A percentile compares a stretch with the other conserved stretches of the same genome.
phyloP scores from a whole-genome alignment of 2,113 vertebrate species.

The Spea bombifrons region DNA sequence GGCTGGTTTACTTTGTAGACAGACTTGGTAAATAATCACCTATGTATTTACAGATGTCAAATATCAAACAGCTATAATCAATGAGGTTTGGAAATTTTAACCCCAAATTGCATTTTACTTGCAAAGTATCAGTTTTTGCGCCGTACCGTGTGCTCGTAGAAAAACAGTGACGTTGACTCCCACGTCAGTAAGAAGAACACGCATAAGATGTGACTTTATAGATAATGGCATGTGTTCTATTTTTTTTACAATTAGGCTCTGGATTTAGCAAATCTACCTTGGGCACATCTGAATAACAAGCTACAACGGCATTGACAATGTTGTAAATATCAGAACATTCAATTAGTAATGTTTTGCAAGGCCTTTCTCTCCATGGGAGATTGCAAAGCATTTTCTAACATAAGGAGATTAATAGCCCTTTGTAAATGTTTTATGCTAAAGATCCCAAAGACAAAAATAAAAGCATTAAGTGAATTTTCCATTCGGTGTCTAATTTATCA shows the following conservation, averaged over 20 bases:
- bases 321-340: slow-evolving; percentile 28
- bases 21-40: slow-evolving; percentile 18
- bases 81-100: background rate
- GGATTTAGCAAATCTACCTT: background rate
- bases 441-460: slow-evolving; percentile 33
- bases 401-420: slow-evolving; percentile 32
- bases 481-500: background rate
- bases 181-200: background rate
- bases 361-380: slow-evolving; percentile 40
- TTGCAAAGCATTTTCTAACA: slow-evolving; percentile 27
- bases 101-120: slow-evolving; percentile 41
- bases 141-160: background rate
- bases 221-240: slow-evolving; percentile 4
- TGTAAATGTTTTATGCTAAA: slow-evolving; percentile 34
- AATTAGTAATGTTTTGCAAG: slow-evolving; percentile 33
- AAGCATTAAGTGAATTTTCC: slow-evolving; percentile 27
- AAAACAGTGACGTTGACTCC: background rate
- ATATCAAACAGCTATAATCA: slow-evolving; percentile 8
- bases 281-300: slow-evolving; percentile 2
- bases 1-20: background rate
- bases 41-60: slow-evolving; percentile 18
- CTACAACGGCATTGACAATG: slow-evolving; percentile 18
- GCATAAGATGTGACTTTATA: background rate
- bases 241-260: slow-evolving; percentile 3
- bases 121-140: background rate